Percentiles rank a stretch among this genome's conserved stretches.
Conservation (phyloP, 1,140 invertebrate species). For the Heliconius congener region DNA sequence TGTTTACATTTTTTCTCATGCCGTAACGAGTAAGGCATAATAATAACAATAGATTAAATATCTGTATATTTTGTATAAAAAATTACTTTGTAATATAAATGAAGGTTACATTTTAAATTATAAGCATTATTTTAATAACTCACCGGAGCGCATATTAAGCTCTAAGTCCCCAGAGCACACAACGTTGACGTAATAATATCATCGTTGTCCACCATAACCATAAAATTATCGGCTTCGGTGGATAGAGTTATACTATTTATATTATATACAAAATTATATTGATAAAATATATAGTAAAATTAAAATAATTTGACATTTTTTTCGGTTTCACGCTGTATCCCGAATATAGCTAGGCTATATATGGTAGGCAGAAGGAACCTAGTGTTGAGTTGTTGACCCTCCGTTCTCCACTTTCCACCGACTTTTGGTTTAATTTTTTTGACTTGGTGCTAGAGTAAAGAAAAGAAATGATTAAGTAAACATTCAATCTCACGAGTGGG, state of each 20-base stretch:
- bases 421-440: too few species aligned
- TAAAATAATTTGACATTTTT: not conserved
- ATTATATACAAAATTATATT: not conserved
- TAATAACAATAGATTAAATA: too few species aligned
- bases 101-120: not conserved
- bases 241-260: slow-evolving; percentile 21
- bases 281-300: not conserved
- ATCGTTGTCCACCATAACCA: slow-evolving; percentile 24
- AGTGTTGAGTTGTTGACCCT: too few species aligned
- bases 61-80: not conserved
- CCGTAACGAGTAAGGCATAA: too few species aligned
- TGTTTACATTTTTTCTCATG: too few species aligned
- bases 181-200: slow-evolving; percentile 32
- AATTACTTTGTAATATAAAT: not conserved
- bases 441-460: too few species aligned
- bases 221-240: slow-evolving; percentile 33
- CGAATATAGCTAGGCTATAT: too few species aligned
- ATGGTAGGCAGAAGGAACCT: too few species aligned
- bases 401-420: too few species aligned
- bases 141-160: slow-evolving; percentile 9
- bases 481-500: too few species aligned
- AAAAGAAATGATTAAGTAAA: too few species aligned
- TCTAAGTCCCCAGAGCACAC: slow-evolving; percentile 15
- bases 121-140: slow-evolving; percentile 9
- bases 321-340: too few species aligned